Evolutionary conservation across 2,888 invertebrate genomes (phyloP).

Genomic region (Encarsia formosa): DNA sequence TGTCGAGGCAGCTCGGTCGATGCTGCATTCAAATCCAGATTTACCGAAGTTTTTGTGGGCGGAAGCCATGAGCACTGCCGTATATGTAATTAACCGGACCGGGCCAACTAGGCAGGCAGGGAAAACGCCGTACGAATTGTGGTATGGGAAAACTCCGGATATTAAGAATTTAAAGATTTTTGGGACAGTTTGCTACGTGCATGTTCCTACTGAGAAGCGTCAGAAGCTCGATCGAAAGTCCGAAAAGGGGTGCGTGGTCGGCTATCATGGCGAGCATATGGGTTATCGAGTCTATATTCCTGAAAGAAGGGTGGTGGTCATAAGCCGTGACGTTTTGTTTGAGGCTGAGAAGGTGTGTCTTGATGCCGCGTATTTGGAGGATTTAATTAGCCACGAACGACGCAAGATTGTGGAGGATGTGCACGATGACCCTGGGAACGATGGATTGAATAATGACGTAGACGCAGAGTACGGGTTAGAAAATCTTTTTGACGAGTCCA

Average conservation of each 20-base stretch:
- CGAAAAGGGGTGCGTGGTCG: neutral
- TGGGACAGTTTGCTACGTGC: neutral
- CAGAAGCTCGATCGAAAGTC: constrained; percentile 1
- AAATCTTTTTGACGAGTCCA: no score
- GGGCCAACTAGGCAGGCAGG: neutral
- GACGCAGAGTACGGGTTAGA: no score
- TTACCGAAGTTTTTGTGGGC: constrained; percentile 27
- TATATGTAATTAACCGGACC: constrained; percentile 12
- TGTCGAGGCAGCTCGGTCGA: constrained; percentile 11
- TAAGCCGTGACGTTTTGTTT: no score
- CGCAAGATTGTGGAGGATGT: no score
- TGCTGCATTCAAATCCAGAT: neutral
- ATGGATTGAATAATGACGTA: no score
- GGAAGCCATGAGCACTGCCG: constrained; percentile 30
- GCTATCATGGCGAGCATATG: neutral
- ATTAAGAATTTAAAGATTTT: neutral
- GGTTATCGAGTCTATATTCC: neutral
- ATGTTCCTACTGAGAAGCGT: neutral
- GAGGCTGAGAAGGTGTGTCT: no score
- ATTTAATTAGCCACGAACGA: no score
- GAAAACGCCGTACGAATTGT: neutral
- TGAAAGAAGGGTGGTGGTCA: neutral
- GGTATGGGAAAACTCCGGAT: neutral
- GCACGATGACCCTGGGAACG: no score
- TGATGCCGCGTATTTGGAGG: no score